These are phyloP conservation scores for Apostichopus japonicus DNA, from an alignment of 35 echinoderm and acorn worm genomes.

Conservation along the genomic window DNA sequence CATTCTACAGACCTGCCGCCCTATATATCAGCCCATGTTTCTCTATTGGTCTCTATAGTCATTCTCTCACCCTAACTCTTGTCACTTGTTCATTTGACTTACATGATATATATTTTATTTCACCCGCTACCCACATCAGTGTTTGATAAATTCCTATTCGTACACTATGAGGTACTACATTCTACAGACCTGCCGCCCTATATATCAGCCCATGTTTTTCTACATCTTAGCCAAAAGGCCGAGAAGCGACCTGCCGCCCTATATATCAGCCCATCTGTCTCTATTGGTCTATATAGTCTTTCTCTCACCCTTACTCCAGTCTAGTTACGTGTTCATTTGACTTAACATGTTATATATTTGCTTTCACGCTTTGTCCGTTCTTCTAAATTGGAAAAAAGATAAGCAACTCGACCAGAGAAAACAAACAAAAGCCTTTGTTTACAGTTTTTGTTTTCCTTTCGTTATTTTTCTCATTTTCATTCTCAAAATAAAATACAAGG, in stretches of 20 bases:
- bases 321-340: not conserved
- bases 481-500: constrained; percentile 42
- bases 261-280: not conserved
- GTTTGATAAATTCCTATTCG: too few relatives aligned
- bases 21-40: not conserved
- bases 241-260: too few relatives aligned
- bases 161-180: too few relatives aligned
- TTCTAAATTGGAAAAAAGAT: not conserved
- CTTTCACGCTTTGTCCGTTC: not conserved
- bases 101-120: not conserved
- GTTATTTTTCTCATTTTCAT: not conserved
- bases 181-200: too few relatives aligned
- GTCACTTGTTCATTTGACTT: not conserved
- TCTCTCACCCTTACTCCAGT: not conserved
- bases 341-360: not conserved
- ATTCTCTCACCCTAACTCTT: not conserved
- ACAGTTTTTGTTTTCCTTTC: not conserved
- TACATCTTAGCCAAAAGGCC: too few relatives aligned
- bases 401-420: not conserved
- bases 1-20: too few relatives aligned
- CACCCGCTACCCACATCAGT: too few relatives aligned
- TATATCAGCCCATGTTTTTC: too few relatives aligned
- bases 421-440: not conserved
- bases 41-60: not conserved
- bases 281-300: not conserved